Evolutionary conservation across 2,888 invertebrate species (phyloP).

Genomic region (Clistopyga incitator): DNA sequence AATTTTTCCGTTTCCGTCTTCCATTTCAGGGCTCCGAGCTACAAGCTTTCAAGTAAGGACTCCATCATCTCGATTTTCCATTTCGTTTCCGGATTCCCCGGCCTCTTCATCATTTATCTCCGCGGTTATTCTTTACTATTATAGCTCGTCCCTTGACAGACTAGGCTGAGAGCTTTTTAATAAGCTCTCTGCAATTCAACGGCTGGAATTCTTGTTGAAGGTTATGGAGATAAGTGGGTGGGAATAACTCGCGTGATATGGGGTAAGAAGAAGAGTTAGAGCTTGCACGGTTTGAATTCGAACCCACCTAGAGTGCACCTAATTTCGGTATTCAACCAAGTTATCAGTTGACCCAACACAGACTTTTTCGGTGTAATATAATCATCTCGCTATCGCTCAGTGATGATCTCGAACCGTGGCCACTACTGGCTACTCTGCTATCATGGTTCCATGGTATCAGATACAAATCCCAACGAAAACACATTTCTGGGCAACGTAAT

Average conservation of each 20-base stretch:
- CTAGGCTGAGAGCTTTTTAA: not conserved
- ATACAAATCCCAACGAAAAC: too few relatives aligned
- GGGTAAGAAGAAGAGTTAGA: not conserved
- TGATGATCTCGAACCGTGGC: too few relatives aligned
- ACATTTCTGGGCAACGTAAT: too few relatives aligned
- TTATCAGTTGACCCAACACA: too few relatives aligned
- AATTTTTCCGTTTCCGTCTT: slow-evolving; percentile 20
- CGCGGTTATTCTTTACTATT: not conserved
- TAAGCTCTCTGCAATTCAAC: not conserved
- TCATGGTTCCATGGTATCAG: too few relatives aligned
- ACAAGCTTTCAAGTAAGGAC: not conserved
- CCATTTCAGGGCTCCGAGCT: not conserved
- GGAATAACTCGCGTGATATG: not conserved
- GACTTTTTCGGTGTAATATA: too few relatives aligned
- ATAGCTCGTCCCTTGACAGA: not conserved
- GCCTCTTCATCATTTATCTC: not conserved
- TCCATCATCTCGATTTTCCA: slow-evolving; percentile 18
- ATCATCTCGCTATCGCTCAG: too few relatives aligned
- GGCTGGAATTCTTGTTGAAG: not conserved
- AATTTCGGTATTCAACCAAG: too few relatives aligned
- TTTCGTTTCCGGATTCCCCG: slow-evolving; percentile 23
- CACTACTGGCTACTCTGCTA: too few relatives aligned
- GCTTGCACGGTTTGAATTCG: too few relatives aligned
- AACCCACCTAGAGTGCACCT: too few relatives aligned
- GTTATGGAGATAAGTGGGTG: not conserved